A percentile compares a stretch with the other conserved stretches of the same genome.
Evolutionary conservation across 2,113 vertebrate genomes (phyloP).

Genomic region (Menidia beryllina): DNA sequence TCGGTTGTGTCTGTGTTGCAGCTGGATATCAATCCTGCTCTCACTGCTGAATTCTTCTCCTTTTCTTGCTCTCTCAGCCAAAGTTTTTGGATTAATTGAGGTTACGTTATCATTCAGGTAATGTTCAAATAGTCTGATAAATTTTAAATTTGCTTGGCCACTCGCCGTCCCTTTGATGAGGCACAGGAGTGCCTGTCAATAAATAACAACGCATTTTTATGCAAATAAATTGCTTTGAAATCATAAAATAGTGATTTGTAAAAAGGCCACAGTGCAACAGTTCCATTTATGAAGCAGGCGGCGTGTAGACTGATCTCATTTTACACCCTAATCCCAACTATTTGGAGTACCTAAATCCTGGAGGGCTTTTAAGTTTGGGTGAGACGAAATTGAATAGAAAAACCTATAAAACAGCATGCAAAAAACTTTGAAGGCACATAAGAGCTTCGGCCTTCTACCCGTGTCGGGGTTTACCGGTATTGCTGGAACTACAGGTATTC

Average conservation of each 20-base stretch:
- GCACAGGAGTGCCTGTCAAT: neutral
- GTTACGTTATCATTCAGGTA: neutral
- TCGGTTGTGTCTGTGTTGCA: neutral
- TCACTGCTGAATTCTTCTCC: neutral
- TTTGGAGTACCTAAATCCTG: neutral
- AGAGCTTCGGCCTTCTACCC: neutral
- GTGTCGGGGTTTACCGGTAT: neutral
- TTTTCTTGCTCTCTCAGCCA: neutral
- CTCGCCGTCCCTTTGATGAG: neutral
- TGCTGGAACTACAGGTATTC: neutral
- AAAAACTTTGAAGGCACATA: neutral
- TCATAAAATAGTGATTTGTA: no score
- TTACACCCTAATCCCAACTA: neutral
- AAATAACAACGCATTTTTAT: no score
- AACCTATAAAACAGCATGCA: neutral
- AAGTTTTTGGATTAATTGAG: neutral
- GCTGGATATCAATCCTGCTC: neutral
- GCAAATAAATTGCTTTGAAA: no score
- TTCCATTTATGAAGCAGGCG: no score
- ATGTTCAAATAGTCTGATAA: neutral
- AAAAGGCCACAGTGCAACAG: no score
- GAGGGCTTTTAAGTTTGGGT: neutral
- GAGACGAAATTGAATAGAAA: neutral
- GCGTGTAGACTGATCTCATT: no score
- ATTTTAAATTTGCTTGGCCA: neutral